Conservation (phyloP, 2,113 vertebrate species). For the Aldabrachelys gigantea region DNA sequence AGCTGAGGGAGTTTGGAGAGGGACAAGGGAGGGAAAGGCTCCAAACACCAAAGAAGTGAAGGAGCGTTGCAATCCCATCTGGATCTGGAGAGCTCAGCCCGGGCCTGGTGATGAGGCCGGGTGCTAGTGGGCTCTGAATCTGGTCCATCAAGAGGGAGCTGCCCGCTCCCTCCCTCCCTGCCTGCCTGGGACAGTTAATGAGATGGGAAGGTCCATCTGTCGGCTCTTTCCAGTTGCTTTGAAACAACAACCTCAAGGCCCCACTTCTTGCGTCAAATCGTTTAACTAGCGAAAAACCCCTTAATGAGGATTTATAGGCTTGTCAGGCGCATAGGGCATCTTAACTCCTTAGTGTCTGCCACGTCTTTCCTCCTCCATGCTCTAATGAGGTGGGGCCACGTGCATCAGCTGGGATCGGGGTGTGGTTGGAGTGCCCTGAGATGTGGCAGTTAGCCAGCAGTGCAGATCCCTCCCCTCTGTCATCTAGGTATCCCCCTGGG, state of each 20-base stretch:
- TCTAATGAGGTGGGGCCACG: neutral
- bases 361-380: neutral
- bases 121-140: neutral
- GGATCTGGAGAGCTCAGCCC: no score
- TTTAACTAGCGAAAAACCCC: neutral
- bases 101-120: neutral
- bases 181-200: neutral
- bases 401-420: neutral
- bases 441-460: neutral
- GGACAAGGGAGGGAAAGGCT: neutral
- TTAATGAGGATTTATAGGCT: constrained; percentile 8
- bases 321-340: neutral
- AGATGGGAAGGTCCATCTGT: neutral
- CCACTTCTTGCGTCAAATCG: neutral
- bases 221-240: neutral
- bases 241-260: neutral
- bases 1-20: neutral
- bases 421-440: neutral
- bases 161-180: neutral
- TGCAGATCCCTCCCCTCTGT: neutral
- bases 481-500: neutral
- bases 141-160: neutral
- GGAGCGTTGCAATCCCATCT: neutral
- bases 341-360: neutral
- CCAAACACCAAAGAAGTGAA: neutral